Evolutionary conservation across 2,113 vertebrate genomes (phyloP), one percentile per base, ranked within the genome.

Genomic region (Forbesichthys papilliferus): DNA sequence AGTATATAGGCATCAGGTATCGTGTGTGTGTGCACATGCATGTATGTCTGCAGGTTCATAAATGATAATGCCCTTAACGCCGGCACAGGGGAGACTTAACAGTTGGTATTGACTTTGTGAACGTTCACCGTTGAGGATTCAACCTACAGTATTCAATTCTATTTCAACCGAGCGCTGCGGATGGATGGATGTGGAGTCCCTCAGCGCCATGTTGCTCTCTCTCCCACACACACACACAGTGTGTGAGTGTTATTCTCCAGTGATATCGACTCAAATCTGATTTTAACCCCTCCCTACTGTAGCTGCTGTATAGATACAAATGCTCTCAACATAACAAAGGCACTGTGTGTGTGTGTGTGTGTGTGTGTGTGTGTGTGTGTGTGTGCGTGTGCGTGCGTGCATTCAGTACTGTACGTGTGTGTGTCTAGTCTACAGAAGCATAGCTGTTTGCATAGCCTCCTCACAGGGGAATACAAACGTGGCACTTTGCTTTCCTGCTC

Each of bases 241-340:
- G 66, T 79, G 80, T 80, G 80, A 84, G 70, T 69, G 80, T 78
- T 82, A 86, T 84, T 90, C 91, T 88, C 88, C 86, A 89, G 83
- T 88, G 86, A 82, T 90, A 88, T 89, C 76, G 87, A 89, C 88
- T 86, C 84, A 2, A 84, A 86, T 89, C 82, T 69, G 84, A 87
- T 90, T 91, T 90, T 82, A 91, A 90, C 88, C 90, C 88, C 84
- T 90, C 76, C 87, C 84, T 86, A 84, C 83, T 72, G 79, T 73
- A 89, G 74, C 82, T 59, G 74, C 82, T 59, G 68, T 75, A 69
- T 70, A 75, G 78, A 91, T 86, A 89, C 85, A 87, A 90, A 86
- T 67, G 72, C 83, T 82, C 84, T 84, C 86, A 89, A 85, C 83
- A 89, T 88, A 92, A 92, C 91, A 93, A 91, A 93, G 86, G 70